Conservation (phyloP, 2,113 vertebrate species). For the Gnathonemus echidnorhynchus region DNA sequence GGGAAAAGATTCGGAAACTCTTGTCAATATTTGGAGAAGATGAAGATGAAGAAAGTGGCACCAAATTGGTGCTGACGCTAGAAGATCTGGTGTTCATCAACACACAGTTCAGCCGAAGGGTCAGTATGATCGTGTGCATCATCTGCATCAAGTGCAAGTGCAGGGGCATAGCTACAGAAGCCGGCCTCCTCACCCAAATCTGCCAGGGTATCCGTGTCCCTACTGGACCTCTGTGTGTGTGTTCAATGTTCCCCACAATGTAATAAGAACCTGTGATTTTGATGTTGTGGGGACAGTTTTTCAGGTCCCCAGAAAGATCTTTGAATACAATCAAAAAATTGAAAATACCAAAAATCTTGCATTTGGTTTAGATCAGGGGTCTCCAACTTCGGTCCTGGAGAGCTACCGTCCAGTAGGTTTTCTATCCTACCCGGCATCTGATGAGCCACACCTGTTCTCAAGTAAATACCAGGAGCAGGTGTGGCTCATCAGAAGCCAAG, state of each 20-base stretch:
- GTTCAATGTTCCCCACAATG: neutral
- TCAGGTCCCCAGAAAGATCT: no score
- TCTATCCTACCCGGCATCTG: no score
- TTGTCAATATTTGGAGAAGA: neutral
- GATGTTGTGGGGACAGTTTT: no score
- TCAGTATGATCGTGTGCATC: neutral
- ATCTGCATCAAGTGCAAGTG: neutral
- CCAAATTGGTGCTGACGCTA: conserved; percentile 12
- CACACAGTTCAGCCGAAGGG: conserved; percentile 19
- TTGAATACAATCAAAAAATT: no score
- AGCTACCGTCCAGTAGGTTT: no score
- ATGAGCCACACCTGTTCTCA: no score
- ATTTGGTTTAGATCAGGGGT: no score
- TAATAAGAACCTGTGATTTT: no score
- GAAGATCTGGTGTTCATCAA: conserved; percentile 18
- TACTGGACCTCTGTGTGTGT: neutral
- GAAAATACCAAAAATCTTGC: no score
- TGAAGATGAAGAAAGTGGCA: neutral
- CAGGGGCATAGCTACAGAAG: neutral
- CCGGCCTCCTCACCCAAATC: neutral
- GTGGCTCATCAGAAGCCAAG: no score
- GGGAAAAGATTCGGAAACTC: neutral
- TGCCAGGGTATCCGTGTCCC: neutral
- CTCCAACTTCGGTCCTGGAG: no score
- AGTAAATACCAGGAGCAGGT: no score